Conservation (phyloP, 2,797 vertebrate species). For the Aplochiton taeniatus region DNA sequence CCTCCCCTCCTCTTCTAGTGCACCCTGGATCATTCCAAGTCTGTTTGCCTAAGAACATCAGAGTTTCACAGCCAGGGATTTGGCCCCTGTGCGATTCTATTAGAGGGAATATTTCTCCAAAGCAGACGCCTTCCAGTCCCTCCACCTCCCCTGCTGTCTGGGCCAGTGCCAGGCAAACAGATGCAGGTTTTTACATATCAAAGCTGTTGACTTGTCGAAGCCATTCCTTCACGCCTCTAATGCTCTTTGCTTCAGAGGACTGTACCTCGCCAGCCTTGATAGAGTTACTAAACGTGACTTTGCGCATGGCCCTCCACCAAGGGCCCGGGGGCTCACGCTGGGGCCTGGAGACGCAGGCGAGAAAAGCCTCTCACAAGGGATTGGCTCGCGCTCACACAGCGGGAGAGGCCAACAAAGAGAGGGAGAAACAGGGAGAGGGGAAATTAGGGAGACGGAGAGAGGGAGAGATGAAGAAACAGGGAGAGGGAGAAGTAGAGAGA, state of each 20-base stretch:
- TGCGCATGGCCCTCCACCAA: constrained; percentile 72
- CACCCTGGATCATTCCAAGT: constrained; percentile 58
- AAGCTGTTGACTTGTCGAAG: constrained; percentile 73
- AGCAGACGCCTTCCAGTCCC: constrained; percentile 52
- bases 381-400: constrained; percentile 67
- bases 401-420: constrained; percentile 56
- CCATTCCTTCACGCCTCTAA: constrained; percentile 73
- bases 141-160: constrained; percentile 59
- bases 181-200: constrained; percentile 77
- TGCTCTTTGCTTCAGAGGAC: constrained; percentile 76
- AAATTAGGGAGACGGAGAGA: constrained; percentile 18
- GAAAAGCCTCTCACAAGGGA: constrained; percentile 66
- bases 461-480: constrained; percentile 26
- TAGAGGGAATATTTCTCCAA: constrained; percentile 57
- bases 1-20: constrained; percentile 35
- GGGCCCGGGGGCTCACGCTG: constrained; percentile 62
- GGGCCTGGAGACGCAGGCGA: constrained; percentile 64
- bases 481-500: not conserved
- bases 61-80: constrained; percentile 72
- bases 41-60: constrained; percentile 74
- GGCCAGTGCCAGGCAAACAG: constrained; percentile 60
- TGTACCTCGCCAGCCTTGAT: constrained; percentile 71
- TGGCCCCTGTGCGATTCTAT: constrained; percentile 72
- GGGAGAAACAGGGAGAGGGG: constrained; percentile 9
- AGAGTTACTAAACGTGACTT: constrained; percentile 75